phyloP scores from a whole-genome alignment of 2,888 invertebrate species.

The Eremobia ochroleuca region DNA sequence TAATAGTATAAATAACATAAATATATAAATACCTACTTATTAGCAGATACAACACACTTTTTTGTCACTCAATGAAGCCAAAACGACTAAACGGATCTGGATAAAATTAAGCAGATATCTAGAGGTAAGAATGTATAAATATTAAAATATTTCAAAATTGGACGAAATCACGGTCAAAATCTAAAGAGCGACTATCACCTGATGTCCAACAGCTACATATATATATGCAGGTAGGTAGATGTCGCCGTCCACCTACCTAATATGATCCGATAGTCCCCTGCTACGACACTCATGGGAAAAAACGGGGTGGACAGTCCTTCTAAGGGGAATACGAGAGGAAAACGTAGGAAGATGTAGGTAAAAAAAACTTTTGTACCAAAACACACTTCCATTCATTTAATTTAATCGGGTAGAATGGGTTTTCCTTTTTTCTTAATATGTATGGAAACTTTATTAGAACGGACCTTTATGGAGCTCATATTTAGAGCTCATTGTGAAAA shows the following conservation, averaged over 20 bases:
- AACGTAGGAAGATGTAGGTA: slow-evolving; percentile 27
- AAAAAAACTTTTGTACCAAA: slow-evolving; percentile 29
- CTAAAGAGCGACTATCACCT: slow-evolving; percentile 4
- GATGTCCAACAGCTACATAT: slow-evolving; percentile 25
- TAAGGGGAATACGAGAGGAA: slow-evolving; percentile 46
- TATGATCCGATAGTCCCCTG: slow-evolving; percentile 43
- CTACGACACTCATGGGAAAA: slow-evolving; percentile 44
- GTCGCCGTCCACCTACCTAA: slow-evolving; percentile 37
- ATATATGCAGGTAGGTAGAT: slow-evolving; percentile 22
- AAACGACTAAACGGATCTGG: neutral
- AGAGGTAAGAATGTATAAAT: no score
- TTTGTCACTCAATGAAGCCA: neutral
- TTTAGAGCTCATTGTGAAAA: slow-evolving; percentile 12
- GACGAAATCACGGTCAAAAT: neutral
- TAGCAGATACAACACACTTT: neutral
- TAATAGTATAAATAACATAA: no score
- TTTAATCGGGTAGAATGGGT: neutral
- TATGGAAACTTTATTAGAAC: neutral
- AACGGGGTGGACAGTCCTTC: slow-evolving; percentile 49
- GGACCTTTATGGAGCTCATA: neutral
- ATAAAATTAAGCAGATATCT: neutral
- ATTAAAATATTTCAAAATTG: neutral
- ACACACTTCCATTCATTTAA: slow-evolving; percentile 14
- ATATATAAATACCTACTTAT: no score
- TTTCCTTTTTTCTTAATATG: slow-evolving; percentile 3